Conservation (phyloP, 2,888 invertebrate species). For the Alentia gelatinosa region DNA sequence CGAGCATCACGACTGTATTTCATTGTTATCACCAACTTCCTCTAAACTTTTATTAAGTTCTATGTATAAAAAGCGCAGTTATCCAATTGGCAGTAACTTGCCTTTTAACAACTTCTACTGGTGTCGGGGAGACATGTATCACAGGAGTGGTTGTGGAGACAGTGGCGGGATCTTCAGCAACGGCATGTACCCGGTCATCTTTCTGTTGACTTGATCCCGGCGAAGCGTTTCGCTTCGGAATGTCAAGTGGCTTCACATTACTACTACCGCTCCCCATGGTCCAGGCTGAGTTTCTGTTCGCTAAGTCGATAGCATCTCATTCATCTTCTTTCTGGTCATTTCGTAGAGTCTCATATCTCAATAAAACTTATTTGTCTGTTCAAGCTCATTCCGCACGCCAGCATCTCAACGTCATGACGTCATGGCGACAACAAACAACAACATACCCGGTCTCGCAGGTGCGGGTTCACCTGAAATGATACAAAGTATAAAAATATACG, state of each 20-base stretch:
- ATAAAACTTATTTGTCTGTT: background rate
- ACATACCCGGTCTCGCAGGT: background rate
- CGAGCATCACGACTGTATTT: background rate
- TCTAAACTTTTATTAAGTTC: background rate
- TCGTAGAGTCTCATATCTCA: background rate
- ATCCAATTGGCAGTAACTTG: no score
- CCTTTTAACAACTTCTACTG: background rate
- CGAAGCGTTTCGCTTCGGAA: background rate
- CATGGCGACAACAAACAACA: conserved; percentile 10
- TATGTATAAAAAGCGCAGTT: no score
- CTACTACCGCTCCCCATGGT: background rate
- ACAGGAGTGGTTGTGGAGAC: background rate
- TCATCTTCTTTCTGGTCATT: no score
- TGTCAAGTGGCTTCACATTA: background rate
- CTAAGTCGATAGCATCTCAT: background rate
- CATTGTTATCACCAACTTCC: background rate
- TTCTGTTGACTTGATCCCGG: background rate
- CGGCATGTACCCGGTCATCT: background rate
- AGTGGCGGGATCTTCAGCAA: background rate
- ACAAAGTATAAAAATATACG: no score
- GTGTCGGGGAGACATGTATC: background rate
- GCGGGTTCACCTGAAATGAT: background rate
- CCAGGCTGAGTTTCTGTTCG: background rate
- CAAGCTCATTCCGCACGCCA: background rate
- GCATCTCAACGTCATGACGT: background rate